A percentile compares a stretch with the other conserved stretches of the same genome.
These are phyloP conservation scores for Falcaria lacertinaria DNA, from an alignment of 2,888 invertebrate species.

Conservation along the genomic window DNA sequence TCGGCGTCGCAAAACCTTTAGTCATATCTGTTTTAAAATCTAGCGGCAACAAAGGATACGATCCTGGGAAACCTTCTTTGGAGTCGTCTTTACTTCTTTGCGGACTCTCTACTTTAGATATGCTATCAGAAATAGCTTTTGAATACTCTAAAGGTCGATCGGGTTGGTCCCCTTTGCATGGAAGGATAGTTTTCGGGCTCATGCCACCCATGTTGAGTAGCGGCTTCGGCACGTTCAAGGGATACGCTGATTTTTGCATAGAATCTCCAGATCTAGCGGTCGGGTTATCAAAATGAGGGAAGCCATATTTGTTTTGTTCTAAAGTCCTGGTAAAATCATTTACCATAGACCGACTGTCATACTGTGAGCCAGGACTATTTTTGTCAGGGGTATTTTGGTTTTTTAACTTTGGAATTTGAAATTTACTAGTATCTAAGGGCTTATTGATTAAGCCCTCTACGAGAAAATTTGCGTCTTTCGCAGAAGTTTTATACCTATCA, in stretches of 20 bases:
- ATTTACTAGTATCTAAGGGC: slow-evolving; percentile 88
- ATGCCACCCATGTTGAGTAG: slow-evolving; percentile 63
- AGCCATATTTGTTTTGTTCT: slow-evolving; percentile 68
- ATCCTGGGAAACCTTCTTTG: slow-evolving; percentile 49
- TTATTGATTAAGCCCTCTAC: slow-evolving; percentile 87
- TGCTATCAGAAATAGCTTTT: slow-evolving; percentile 60
- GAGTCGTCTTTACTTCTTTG: slow-evolving; percentile 63
- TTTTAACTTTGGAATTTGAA: slow-evolving; percentile 91
- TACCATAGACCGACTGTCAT: slow-evolving; percentile 64
- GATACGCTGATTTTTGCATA: slow-evolving; percentile 65
- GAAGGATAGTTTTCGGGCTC: slow-evolving; percentile 62
- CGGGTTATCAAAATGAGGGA: slow-evolving; percentile 63
- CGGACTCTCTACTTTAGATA: slow-evolving; percentile 57
- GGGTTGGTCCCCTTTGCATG: slow-evolving; percentile 48
- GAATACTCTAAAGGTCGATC: slow-evolving; percentile 60
- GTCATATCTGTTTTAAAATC: slow-evolving; percentile 72
- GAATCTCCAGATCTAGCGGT: slow-evolving; percentile 54
- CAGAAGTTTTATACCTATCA: slow-evolving; percentile 81
- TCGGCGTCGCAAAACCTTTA: slow-evolving; percentile 69
- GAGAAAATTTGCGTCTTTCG: slow-evolving; percentile 82
- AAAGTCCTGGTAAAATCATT: slow-evolving; percentile 66
- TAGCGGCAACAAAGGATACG: slow-evolving; percentile 62
- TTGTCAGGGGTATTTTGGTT: slow-evolving; percentile 73
- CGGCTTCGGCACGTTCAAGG: slow-evolving; percentile 70
- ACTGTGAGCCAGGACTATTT: slow-evolving; percentile 60